Base-by-base conservation (phyloP, 2,888 invertebrate genomes). In the Folsomia manolachei region DNA sequence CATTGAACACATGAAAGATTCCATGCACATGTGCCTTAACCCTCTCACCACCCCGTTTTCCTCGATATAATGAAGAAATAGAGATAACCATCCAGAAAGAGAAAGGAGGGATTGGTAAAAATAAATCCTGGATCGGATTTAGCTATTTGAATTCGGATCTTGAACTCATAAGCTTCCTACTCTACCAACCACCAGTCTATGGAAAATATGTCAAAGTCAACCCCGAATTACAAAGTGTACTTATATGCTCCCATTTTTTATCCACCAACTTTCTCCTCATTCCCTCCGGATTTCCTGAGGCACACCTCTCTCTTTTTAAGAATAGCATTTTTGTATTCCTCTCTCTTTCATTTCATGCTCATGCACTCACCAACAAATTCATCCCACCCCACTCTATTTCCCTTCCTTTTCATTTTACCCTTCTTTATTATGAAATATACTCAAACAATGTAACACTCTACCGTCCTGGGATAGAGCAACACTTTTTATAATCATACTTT, bases 161-260 rank as follows among this genome's bases (percentile, higher is more conserved):
- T 71, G 68, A 68, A 71, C 71, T 71, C 71, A 67, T 68, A 71
- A 71, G 68, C 67, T 63, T 52, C 63, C 63, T n/a, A n/a, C n/a
- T n/a, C n/a, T 67, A 24, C 27, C 25, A 74, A 68, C 70, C 72
- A 64, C n/a, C n/a, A n/a, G n/a, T n/a, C n/a, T n/a, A n/a, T n/a
- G n/a, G 64, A 67, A 70, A 76, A 76, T 76, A 74, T 76, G 74
- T 76, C 76, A 76, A 76, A 76, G 76, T 76, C 76, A 74, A n/a
- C 73, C 66, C 67, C 71, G 73, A 75, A 75, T 75, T 75, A 75
- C 73, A 60, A 70, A 75, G 69, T 75, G 67, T 73, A 75, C 71
- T 71, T 73, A 75, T 73, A 75, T 73, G 70, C 67, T 66, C 71
- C 73, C 71, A 71, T 75, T 75, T 75, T 75, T 73, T 73, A 67